Conservation (phyloP, 2,797 vertebrate genomes). For the Pseudopleuronectes americanus region DNA sequence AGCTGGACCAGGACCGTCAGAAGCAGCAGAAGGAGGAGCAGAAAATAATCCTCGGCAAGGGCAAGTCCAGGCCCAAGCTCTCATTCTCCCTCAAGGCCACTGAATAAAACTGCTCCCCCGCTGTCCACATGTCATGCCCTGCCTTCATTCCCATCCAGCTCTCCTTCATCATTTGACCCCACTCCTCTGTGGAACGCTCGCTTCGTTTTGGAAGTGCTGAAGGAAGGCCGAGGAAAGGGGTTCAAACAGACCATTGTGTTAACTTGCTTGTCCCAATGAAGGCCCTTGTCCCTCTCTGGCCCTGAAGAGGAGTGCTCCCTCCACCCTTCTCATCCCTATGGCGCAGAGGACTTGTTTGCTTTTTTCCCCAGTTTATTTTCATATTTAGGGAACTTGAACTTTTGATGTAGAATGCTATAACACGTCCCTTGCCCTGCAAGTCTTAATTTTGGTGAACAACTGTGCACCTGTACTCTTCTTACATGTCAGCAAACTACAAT, state of each 20-base stretch:
- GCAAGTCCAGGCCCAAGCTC: conserved; percentile 98
- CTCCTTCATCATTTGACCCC: conserved; percentile 29
- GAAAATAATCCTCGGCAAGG: conserved; percentile 99
- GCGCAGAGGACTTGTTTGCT: conserved; percentile 60
- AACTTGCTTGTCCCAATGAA: conserved; percentile 30
- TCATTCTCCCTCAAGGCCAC: conserved; percentile 97
- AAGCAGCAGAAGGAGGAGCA: conserved; percentile 99
- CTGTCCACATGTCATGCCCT: conserved; percentile 48
- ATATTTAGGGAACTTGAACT: conserved; percentile 69
- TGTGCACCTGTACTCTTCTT: conserved; percentile 32
- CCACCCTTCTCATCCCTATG: conserved; percentile 22
- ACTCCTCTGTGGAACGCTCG: conserved; percentile 85
- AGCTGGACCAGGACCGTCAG: conserved; percentile 99
- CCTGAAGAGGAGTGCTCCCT: conserved; percentile 73
- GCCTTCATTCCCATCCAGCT: conserved; percentile 46
- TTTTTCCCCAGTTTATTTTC: conserved; percentile 22
- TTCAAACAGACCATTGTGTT: conserved; percentile 10
- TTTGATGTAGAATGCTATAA: conserved; percentile 72
- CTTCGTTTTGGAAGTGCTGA: conserved; percentile 94
- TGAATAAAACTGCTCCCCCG: conserved; percentile 85
- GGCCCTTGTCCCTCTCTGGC: conserved; percentile 23
- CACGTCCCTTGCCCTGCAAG: conserved; percentile 45
- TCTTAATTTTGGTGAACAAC: conserved; percentile 66
- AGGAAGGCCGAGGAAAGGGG: conserved; percentile 49
- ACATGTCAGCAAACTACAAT: conserved; percentile 41